Evolutionary conservation across 2,888 invertebrate species (phyloP).

Genomic region (Cephus spinipes): DNA sequence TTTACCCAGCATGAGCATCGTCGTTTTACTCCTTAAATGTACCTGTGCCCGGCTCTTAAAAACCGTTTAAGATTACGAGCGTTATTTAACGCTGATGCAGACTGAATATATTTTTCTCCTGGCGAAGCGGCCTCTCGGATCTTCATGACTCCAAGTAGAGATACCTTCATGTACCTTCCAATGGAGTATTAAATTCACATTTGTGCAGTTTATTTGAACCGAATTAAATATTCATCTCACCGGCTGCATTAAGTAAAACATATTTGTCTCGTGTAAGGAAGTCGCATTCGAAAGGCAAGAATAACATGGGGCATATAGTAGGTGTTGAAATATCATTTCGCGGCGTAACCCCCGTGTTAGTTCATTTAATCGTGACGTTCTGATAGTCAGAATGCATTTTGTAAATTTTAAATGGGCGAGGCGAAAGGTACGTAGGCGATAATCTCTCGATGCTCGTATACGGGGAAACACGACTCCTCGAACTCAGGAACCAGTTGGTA

Average conservation of each 20-base stretch:
- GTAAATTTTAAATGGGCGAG: not conserved
- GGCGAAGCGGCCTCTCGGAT: not conserved
- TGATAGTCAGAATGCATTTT: not conserved
- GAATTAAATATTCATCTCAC: not conserved
- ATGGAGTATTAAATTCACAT: not conserved
- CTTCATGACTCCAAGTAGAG: not conserved
- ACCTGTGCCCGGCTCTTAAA: not conserved
- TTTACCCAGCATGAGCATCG: not conserved
- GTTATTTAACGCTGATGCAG: not conserved
- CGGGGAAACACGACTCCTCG: not conserved
- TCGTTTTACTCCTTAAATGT: not conserved
- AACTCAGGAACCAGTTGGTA: constrained; percentile 38
- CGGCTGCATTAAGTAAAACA: not conserved
- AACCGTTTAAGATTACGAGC: not conserved
- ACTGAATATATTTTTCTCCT: not conserved
- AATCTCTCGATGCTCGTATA: not conserved
- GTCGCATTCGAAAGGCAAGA: not conserved
- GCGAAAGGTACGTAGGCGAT: not conserved
- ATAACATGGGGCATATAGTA: not conserved
- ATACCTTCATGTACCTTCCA: not conserved
- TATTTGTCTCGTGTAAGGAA: too few species aligned
- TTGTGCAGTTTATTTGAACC: not conserved
- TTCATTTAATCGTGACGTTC: not conserved
- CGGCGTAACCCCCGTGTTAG: not conserved
- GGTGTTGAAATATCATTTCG: not conserved